Conservation (phyloP, 2,113 vertebrate species). For the Rattus rattus region DNA sequence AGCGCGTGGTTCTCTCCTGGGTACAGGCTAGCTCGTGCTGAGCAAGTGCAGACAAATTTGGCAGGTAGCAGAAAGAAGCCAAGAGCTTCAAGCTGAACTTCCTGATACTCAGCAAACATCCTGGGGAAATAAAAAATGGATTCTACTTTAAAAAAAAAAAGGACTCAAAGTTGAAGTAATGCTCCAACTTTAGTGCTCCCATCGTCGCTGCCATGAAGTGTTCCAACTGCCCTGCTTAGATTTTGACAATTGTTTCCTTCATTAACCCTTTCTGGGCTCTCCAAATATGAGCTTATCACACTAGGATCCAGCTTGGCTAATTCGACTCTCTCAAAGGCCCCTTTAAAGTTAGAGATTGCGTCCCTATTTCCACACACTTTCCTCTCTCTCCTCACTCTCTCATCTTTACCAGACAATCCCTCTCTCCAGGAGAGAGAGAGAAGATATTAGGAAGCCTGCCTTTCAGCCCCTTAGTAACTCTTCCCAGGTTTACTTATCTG, state of each 20-base stretch:
- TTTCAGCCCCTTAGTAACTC: not conserved
- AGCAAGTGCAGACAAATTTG: not conserved
- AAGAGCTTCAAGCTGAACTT: not conserved
- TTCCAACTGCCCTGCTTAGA: not conserved
- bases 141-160: not conserved
- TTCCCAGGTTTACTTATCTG: not conserved
- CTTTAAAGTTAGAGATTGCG: not conserved
- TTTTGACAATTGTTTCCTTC: not conserved
- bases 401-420: not conserved
- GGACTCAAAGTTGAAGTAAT: not conserved
- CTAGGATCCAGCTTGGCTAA: not conserved
- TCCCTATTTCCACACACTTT: not conserved
- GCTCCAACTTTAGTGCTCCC: not conserved
- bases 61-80: not conserved
- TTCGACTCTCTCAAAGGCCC: not conserved
- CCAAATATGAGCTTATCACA: not conserved
- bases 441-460: not conserved
- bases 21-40: not conserved
- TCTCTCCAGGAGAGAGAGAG: not conserved
- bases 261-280: not conserved
- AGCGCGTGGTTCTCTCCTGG: not conserved
- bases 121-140: not conserved
- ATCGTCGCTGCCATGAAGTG: not conserved
- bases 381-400: not conserved
- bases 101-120: not conserved